These are phyloP conservation scores for Pipistrellus kuhlii DNA, from an alignment of 2,797 vertebrate genomes.

Conservation along the genomic window DNA sequence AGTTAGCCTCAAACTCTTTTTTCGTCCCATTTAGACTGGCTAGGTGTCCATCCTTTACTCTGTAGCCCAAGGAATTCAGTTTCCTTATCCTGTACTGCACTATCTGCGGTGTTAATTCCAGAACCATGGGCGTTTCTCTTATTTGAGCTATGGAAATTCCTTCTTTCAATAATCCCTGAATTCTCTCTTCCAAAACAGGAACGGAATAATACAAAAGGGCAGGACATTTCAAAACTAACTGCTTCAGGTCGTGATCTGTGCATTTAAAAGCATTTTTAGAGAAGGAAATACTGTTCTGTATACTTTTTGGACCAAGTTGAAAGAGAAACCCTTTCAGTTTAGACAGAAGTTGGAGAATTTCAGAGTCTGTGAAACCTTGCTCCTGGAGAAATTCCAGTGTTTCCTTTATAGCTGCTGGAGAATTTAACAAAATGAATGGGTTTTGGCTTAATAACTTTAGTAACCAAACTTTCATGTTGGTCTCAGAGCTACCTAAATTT, in stretches of 20 bases:
- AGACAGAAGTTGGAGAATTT: constrained; percentile 93
- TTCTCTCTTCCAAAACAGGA: constrained; percentile 90
- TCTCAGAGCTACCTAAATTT: constrained; percentile 91
- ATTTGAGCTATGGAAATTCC: constrained; percentile 93
- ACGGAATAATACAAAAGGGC: constrained; percentile 93
- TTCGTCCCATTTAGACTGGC: constrained; percentile 93
- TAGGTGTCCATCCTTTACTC: constrained; percentile 89
- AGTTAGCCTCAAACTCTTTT: constrained; percentile 95
- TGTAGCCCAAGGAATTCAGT: constrained; percentile 89
- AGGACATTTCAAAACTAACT: constrained; percentile 92
- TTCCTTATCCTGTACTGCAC: constrained; percentile 92
- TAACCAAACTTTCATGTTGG: constrained; percentile 94
- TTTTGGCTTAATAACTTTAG: constrained; percentile 96
- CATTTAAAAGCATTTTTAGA: constrained; percentile 91
- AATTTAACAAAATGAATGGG: constrained; percentile 93
- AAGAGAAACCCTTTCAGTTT: constrained; percentile 95
- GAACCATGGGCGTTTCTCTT: constrained; percentile 89
- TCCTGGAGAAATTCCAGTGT: constrained; percentile 92
- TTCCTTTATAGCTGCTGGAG: constrained; percentile 86
- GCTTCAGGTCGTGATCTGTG: constrained; percentile 89
- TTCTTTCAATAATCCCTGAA: constrained; percentile 88
- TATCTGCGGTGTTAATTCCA: constrained; percentile 95
- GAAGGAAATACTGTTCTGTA: constrained; percentile 90
- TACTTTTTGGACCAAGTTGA: constrained; percentile 90
- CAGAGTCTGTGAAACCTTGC: constrained; percentile 89